Evolutionary conservation across 2,113 vertebrate species (phyloP).

Genomic region (Nibea coibor): DNA sequence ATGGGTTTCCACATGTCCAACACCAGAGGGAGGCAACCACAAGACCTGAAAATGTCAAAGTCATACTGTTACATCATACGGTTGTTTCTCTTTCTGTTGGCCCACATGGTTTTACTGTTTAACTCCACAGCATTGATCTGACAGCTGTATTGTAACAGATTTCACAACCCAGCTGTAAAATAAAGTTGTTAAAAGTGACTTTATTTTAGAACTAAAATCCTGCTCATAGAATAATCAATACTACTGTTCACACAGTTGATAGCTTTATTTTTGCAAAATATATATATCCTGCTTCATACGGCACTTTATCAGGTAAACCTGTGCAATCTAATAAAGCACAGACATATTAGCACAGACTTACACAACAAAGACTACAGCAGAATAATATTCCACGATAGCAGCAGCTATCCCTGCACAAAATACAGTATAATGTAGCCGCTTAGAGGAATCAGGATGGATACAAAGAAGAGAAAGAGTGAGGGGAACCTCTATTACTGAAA

Average conservation of each 20-base stretch:
- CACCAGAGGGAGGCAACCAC: constrained; percentile 48
- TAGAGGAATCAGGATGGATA: neutral
- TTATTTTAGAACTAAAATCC: neutral
- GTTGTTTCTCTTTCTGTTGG: neutral
- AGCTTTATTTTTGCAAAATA: too few species aligned
- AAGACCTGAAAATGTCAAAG: neutral
- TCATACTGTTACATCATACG: neutral
- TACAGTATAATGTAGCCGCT: too few species aligned
- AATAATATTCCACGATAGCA: too few species aligned
- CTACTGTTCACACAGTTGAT: too few species aligned
- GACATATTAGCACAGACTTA: too few species aligned
- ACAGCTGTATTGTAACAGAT: neutral
- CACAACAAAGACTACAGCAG: too few species aligned
- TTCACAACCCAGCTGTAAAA: neutral
- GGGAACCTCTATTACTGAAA: neutral
- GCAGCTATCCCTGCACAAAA: too few species aligned
- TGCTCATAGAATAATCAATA: neutral
- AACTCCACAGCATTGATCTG: neutral
- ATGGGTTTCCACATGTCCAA: neutral
- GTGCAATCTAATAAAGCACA: too few species aligned
- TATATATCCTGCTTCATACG: too few species aligned
- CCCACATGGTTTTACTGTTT: neutral
- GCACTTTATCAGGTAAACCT: too few species aligned
- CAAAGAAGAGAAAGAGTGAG: neutral
- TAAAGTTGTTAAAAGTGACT: neutral